Base-by-base conservation (phyloP, 92 coral and sea anemone genomes). In the Galaxea fascicularis region DNA sequence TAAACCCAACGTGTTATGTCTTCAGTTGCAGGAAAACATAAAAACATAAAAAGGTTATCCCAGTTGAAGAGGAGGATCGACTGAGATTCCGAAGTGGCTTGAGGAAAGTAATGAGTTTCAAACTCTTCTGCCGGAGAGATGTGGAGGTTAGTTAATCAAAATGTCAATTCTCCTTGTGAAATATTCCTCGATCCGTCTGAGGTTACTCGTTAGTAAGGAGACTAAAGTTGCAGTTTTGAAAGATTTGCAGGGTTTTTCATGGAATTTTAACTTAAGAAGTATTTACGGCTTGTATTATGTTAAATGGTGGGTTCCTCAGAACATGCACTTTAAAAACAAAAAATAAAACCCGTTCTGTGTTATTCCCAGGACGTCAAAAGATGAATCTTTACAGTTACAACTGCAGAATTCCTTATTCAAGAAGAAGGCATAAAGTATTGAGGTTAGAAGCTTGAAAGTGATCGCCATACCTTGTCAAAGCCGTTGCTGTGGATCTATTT, bases 61-160 rank as follows among this genome's bases (percentile, higher is more conserved):
- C 92, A 93, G 49, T 78, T 96, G 35, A 94, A 96, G 81, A 89
- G 89, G 77, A 26, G 98, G 98, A 12, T 96, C 94, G 18, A 89
- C 97, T 0, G 98, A 96, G 26, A 77, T 96, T 14, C 98, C 99
- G 8, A 86, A 92, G 39, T 96, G 90, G 93, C 82, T 94, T 0
- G 96, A 89, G 72, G 98, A 93, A 27, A 93, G 91, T 29, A 92
- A 93, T 12, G 99, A 96, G 60, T 96, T 88, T 82, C 92, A n/a
- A n/a, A n/a, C n/a, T n/a, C n/a, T n/a, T n/a, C n/a, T n/a, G n/a
- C n/a, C n/a, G n/a, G n/a, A n/a, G n/a, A n/a, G n/a, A n/a, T n/a
- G n/a, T n/a, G n/a, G 98, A 96, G 70, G 86, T 82, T 20, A 71
- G 86, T 71, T 4, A n/a, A 62, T 18, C 12, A 39, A 68, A 15